Evolutionary conservation across 2,113 vertebrate species (phyloP).

Genomic region (Marmota flaviventris): DNA sequence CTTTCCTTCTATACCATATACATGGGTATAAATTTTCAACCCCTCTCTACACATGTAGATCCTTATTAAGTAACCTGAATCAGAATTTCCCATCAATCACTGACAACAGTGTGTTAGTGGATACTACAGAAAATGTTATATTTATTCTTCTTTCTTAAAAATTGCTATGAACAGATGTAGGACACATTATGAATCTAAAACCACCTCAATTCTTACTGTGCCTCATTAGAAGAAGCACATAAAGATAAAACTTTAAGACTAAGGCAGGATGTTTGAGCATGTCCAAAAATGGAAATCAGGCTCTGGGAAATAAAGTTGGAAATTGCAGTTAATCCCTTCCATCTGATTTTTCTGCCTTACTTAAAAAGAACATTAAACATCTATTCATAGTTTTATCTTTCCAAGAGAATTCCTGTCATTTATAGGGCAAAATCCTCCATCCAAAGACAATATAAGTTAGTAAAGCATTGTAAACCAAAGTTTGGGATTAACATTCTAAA

Average conservation of each 20-base stretch:
- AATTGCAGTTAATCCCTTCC: background rate
- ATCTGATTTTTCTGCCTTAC: constrained; percentile 15
- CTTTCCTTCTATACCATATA: background rate
- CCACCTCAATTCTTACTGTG: background rate
- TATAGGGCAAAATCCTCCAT: background rate
- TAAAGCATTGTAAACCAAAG: background rate
- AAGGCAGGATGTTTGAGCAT: background rate
- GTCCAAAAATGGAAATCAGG: constrained; percentile 44
- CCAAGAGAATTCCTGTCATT: constrained; percentile 47
- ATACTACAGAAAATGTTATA: background rate
- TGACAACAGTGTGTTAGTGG: constrained; percentile 3
- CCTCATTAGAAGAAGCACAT: constrained; percentile 37
- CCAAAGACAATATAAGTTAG: background rate
- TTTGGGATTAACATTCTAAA: background rate
- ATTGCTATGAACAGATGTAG: constrained; percentile 50
- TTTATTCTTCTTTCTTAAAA: constrained; percentile 50
- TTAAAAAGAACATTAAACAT: background rate
- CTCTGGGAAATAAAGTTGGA: background rate
- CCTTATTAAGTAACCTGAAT: constrained; percentile 33
- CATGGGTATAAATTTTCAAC: background rate
- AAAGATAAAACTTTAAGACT: constrained; percentile 29
- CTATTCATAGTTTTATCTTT: constrained; percentile 23
- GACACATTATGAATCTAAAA: background rate
- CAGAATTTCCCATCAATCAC: background rate
- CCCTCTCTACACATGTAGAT: background rate